These are phyloP conservation scores for Drosophila aldrichi DNA, from an alignment of 2,888 invertebrate genomes.

Conservation along the genomic window DNA sequence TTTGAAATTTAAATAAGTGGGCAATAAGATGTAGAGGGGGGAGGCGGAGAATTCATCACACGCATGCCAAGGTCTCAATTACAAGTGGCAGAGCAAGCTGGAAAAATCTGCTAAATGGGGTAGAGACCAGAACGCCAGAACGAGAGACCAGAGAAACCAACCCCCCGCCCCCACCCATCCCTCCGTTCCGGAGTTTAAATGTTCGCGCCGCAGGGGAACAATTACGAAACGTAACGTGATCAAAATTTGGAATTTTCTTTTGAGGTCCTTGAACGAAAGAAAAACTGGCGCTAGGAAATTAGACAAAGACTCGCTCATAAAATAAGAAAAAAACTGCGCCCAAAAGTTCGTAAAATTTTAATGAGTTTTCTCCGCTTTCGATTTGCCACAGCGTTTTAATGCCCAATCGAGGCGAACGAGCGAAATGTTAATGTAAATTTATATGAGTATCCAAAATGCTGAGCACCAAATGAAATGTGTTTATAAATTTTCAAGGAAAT, in stretches of 20 bases:
- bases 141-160: too few species aligned
- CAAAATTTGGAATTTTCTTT: slow-evolving; percentile 77
- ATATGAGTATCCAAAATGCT: slow-evolving; percentile 72
- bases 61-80: slow-evolving; percentile 69
- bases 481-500: slow-evolving; percentile 54
- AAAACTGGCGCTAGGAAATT: slow-evolving; percentile 61
- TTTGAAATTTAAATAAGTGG: slow-evolving; percentile 53
- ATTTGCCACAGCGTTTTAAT: slow-evolving; percentile 44
- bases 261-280: slow-evolving; percentile 67
- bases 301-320: slow-evolving; percentile 73
- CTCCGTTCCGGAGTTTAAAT: slow-evolving; percentile 56
- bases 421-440: slow-evolving; percentile 79
- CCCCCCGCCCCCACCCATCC: too few species aligned
- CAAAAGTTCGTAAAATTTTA: slow-evolving; percentile 80
- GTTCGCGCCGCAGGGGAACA: slow-evolving; percentile 79
- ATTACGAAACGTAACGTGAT: slow-evolving; percentile 82
- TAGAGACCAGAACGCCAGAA: too few species aligned
- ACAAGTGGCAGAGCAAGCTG: slow-evolving; percentile 30
- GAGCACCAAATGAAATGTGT: slow-evolving; percentile 61
- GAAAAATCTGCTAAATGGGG: slow-evolving; percentile 10
- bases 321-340: slow-evolving; percentile 79
- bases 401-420: slow-evolving; percentile 67
- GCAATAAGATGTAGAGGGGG: too few species aligned
- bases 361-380: slow-evolving; percentile 69
- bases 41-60: slow-evolving; percentile 33